phyloP scores from a whole-genome alignment of 2,113 vertebrate species.

The Perca flavescens region DNA sequence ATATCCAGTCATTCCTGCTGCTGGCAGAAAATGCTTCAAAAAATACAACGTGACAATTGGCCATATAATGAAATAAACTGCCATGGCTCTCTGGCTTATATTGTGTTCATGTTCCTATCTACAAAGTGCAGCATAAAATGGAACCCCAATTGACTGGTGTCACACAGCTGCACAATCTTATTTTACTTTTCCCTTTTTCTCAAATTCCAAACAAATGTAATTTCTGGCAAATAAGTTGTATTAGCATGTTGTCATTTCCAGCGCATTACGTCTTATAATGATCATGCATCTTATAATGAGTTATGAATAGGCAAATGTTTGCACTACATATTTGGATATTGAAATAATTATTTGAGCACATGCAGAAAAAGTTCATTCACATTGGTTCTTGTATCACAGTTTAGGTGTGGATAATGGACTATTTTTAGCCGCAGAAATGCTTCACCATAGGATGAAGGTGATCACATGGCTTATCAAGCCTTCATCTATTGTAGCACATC shows the following conservation, averaged over 20 bases:
- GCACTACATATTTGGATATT: not conserved
- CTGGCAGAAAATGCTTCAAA: slow-evolving; percentile 16
- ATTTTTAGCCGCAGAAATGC: not conserved
- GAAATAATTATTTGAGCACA: not conserved
- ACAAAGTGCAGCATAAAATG: not conserved
- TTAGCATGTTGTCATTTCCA: not conserved
- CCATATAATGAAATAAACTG: not conserved
- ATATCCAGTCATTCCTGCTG: slow-evolving; percentile 17
- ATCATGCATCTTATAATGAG: not conserved
- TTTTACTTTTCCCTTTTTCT: not conserved
- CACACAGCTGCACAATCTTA: not conserved
- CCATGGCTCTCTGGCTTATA: not conserved
- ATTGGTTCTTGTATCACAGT: not conserved
- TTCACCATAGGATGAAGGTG: not conserved
- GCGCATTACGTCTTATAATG: not conserved
- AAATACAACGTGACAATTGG: slow-evolving; percentile 7
- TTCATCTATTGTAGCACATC: not conserved
- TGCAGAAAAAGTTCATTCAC: not conserved
- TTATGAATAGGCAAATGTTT: not conserved
- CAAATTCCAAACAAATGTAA: not conserved
- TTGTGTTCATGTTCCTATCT: not conserved
- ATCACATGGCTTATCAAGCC: not conserved
- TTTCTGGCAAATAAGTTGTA: not conserved
- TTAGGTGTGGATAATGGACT: not conserved
- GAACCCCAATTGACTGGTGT: not conserved